Evolutionary conservation across 2,888 invertebrate species (phyloP), one percentile per base, ranked within the genome.

Genomic region (Leucophora obtusa): DNA sequence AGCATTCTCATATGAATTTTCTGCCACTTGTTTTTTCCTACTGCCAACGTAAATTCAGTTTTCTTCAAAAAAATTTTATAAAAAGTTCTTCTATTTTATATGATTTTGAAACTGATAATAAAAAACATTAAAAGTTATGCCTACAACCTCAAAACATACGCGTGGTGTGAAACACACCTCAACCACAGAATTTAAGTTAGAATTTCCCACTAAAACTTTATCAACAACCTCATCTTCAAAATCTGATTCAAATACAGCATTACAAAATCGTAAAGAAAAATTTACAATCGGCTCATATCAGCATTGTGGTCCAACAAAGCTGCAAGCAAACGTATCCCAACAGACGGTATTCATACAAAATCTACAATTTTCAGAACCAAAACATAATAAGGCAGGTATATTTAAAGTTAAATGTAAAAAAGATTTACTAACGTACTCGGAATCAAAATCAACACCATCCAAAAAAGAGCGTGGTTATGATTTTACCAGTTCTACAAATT

Each of bases 401-500:
- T 66, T 58, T 18, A 63, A 60, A 21, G 74, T 73, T 4, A 63
- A 72, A 35, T 2, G 51, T n/a, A 53, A 28, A 21, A 47, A n/a
- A 4, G 65, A 56, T 65, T 59, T 69, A 18, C 24, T 54, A 0
- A 56, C 51, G 35, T 28, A 17, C 11, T 65, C 28, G 5, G n/a
- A 79, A n/a, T 53, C 69, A 1, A 75, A 58, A 58, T 51, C 74
- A 14, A 70, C 43, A 14, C 56, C 82, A 21, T 33, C 83, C 28
- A 33, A 63, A 3, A 85, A 83, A 9, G 75, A 53, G 14, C 84
- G 76, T 0, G 85, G 84, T 0, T 56, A 82, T 4, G 85, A 86
- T 38, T 84, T 85, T n/a, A 78, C 62, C 0, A 87, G 85, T 62
- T 87, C 88, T 0, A 87, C 87, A 28, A 85, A 84, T 11, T 85